Base-by-base conservation (phyloP, 2,888 invertebrate genomes). In the Mycalesis mineus region DNA sequence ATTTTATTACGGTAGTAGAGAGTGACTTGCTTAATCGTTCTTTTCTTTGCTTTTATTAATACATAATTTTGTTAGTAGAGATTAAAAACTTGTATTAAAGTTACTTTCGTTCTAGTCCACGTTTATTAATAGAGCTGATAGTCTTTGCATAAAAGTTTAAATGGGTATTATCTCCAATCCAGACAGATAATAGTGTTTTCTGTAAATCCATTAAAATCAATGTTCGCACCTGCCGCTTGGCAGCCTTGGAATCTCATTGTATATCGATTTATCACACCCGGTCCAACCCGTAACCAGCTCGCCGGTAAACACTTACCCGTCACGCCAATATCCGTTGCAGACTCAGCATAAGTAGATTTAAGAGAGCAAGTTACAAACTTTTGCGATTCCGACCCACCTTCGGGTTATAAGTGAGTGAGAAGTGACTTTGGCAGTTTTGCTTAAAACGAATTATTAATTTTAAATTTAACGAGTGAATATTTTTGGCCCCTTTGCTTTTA, bases 281-380 rank as follows among this genome's bases (percentile, higher is more conserved):
- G 33, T 37, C 51, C 47, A 42, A 44, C 56, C 48, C 29, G 28
- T 42, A 56, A 47, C 49, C 17, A 17, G 22, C 22, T 44, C 33
- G 52, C 62, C 61, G 65, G 68, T 75, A 73, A 76, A 69, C 71
- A 73, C 69, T 74, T 72, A 75, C 70, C 72, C 69, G 68, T 70
- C 70, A 69, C 74, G 73, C 75, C 75, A 70, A 70, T 69, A 73
- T 72, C 71, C 72, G 64, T 58, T 61, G 42, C 60, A 54, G 65
- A 51, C 61, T 68, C 68, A 47, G 61, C 68, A 64, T 69, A 69
- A 71, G 71, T 67, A 54, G 36, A 29, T 36, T 47, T 47, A 31
- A 52, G 14, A 28, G 14, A 22, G 22, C 11, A 42, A 55, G 42
- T 41, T 28, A 47, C 9, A 41, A 45, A 40, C 29, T 52, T 29